A percentile compares a stretch with the other conserved stretches of the same genome.
These are phyloP conservation scores for Noctua comes DNA, from an alignment of 2,888 invertebrate species.

Conservation along the genomic window DNA sequence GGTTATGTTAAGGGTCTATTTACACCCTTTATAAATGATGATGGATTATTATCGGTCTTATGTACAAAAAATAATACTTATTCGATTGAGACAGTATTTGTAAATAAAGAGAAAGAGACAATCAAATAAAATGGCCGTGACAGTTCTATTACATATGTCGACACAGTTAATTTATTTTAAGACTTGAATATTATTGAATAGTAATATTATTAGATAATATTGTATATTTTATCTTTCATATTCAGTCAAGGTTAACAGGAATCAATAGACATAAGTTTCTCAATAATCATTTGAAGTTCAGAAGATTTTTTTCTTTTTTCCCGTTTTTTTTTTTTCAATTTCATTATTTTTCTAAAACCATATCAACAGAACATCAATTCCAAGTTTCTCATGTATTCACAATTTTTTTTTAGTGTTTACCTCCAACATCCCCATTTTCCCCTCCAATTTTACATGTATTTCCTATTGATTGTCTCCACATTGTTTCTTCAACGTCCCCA, in stretches of 20 bases:
- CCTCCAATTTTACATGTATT: neutral
- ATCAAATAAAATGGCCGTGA: conserved; percentile 10
- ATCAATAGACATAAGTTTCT: neutral
- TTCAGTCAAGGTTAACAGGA: too few relatives aligned
- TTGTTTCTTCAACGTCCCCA: neutral
- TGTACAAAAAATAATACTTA: conserved; percentile 11
- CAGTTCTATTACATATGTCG: conserved; percentile 9
- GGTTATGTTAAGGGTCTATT: too few relatives aligned
- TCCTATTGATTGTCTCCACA: neutral
- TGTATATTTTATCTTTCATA: neutral
- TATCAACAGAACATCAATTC: neutral
- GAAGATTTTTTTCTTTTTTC: neutral
- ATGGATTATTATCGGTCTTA: neutral
- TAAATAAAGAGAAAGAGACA: conserved; percentile 13
- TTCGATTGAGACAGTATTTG: conserved; percentile 33
- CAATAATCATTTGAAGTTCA: neutral
- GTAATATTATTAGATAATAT: neutral
- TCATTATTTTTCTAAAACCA: neutral
- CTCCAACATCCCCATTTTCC: neutral
- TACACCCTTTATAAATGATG: too few relatives aligned
- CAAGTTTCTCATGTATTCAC: neutral
- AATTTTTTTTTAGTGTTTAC: too few relatives aligned
- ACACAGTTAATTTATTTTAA: conserved; percentile 2
- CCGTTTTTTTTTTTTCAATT: neutral
- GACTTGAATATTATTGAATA: conserved; percentile 16